Evolutionary conservation across 2,797 vertebrate species (phyloP).

Genomic region (Centropyge bicolor): DNA sequence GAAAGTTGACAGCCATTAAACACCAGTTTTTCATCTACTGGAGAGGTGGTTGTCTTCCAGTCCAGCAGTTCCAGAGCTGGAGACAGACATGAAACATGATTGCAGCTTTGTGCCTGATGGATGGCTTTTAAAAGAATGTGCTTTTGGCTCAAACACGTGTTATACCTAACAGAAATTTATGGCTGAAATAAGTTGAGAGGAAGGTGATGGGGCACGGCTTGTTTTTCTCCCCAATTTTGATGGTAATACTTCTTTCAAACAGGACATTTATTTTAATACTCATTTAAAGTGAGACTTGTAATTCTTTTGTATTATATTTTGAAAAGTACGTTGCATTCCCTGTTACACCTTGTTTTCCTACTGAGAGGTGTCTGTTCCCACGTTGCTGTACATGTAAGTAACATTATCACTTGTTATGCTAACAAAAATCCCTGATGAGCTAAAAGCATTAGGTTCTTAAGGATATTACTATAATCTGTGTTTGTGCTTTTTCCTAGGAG

Average conservation of each 20-base stretch:
- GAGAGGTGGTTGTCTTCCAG: background rate
- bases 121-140: slow-evolving; percentile 8
- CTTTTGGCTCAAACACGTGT: background rate
- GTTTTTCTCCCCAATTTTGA: background rate
- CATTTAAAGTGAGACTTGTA: too few species aligned
- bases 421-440: background rate
- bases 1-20: background rate
- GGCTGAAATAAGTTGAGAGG: background rate
- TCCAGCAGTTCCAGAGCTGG: background rate
- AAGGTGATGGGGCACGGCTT: background rate
- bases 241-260: background rate
- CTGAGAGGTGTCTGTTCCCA: too few species aligned
- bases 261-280: background rate
- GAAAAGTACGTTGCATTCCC: too few species aligned
- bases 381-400: too few species aligned
- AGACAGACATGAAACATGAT: slow-evolving; percentile 1
- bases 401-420: background rate
- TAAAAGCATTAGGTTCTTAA: background rate
- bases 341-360: too few species aligned
- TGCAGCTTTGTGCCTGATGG: background rate
- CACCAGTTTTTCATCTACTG: background rate
- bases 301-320: too few species aligned
- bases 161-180: background rate
- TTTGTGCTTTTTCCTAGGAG: background rate
- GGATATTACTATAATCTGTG: background rate